These are phyloP conservation scores for Coboldia fuscipes DNA, from an alignment of 1,140 invertebrate species.

Conservation along the genomic window DNA sequence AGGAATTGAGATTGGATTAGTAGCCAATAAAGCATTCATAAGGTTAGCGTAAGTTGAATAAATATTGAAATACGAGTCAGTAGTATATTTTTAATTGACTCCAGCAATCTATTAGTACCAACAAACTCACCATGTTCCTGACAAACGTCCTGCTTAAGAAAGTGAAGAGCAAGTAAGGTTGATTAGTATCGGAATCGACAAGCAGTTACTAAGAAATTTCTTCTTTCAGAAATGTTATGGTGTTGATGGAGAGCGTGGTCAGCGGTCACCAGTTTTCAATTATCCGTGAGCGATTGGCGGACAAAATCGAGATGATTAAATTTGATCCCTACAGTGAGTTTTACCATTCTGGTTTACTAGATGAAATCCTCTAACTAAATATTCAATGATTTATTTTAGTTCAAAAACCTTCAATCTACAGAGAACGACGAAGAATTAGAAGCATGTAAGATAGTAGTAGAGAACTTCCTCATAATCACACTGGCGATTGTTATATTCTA, in stretches of 20 bases:
- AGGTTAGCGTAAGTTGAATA: too few relatives aligned
- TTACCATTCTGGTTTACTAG: not conserved
- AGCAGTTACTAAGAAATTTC: not conserved
- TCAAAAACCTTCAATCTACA: constrained; percentile 33
- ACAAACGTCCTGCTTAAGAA: not conserved
- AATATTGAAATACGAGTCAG: too few relatives aligned
- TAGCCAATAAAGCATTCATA: too few relatives aligned
- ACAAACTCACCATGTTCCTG: not conserved
- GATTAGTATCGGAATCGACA: not conserved
- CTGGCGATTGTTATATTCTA: too few relatives aligned
- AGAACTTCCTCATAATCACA: too few relatives aligned
- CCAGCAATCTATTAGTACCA: too few relatives aligned
- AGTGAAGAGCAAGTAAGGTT: not conserved
- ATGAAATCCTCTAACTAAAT: not conserved
- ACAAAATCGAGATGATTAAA: constrained; percentile 50
- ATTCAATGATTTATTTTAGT: constrained; percentile 27
- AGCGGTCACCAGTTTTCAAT: constrained; percentile 43
- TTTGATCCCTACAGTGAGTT: constrained; percentile 61
- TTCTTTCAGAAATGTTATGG: constrained; percentile 41
- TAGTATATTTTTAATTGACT: too few relatives aligned
- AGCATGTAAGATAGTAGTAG: constrained; percentile 29
- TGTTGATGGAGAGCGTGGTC: constrained; percentile 51
- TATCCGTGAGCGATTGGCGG: constrained; percentile 44
- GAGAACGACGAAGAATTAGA: constrained; percentile 38
- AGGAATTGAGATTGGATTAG: too few relatives aligned